Base-by-base conservation (phyloP, 2,888 invertebrate species). In the Oligia fasciuncula region DNA sequence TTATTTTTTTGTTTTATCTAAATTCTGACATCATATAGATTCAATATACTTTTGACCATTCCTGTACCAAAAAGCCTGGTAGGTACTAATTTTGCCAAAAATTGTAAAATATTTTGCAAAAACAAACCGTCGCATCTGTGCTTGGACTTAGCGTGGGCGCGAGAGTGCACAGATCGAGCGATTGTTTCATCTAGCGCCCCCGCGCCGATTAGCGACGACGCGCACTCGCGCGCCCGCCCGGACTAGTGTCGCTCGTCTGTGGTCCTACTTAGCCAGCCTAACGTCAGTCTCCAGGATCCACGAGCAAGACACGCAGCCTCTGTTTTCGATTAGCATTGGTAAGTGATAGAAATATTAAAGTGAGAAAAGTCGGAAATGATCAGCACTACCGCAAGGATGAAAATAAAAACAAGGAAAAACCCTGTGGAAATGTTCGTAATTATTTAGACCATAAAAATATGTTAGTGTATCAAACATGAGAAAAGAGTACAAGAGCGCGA, bases 121-220 rank as follows among this genome's bases (percentile, higher is more conserved):
- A 80, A 73, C 70, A 76, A 81, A 67, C 79, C 79, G 84, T 86
- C 66, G 35, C 79, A 84, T 87, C 49, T 81, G 85, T 83, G 67
- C 40, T 72, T 43, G 75, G 79, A 69, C 75, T 54, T 54, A 80
- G 91, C 90, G 91, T 91, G 85, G 91, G 91, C 87, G 85, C 86
- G 19, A 46, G 76, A 74, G 84, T 85, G 85, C 83, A 85, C 83
- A 77, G 87, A 88, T 88, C 88, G 83, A 86, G 86, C 87, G 91
- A 88, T 91, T 88, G 89, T 91, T 89, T 88, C 91, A 90, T 89
- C 85, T 80, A 74, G 75, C 88, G 87, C 91, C 90, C 88, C 90
- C 91, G 88, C 90, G 79, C 46, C 78, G 69, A 79, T 85, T 72
- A 76, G 73, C 77, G 76, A 51, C 73, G 62, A n/a, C 78, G 40